phyloP scores from a whole-genome alignment of 2,888 invertebrate genomes.

The Camptogramma bilineatum region DNA sequence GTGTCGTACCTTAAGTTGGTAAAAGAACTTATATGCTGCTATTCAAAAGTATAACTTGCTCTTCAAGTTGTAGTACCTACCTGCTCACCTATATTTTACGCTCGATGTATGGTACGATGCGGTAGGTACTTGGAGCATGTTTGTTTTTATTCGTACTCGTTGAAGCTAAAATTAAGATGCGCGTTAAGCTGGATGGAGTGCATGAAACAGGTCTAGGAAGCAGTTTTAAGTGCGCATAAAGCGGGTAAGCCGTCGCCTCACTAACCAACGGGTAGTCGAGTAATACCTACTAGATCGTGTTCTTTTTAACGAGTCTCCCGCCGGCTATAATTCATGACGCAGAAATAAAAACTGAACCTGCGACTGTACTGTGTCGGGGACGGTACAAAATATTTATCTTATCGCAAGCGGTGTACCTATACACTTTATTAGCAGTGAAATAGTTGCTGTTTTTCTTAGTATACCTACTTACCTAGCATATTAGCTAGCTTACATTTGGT shows the following conservation, averaged over 20 bases:
- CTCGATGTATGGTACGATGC: constrained; percentile 28
- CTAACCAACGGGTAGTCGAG: constrained; percentile 68
- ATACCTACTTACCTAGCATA: background rate
- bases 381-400: constrained; percentile 51
- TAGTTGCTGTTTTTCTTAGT: constrained; percentile 13
- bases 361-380: constrained; percentile 51
- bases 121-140: constrained; percentile 33
- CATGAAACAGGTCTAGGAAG: constrained; percentile 74
- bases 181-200: constrained; percentile 70
- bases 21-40: constrained; percentile 11
- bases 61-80: constrained; percentile 16
- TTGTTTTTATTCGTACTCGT: constrained; percentile 62
- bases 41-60: constrained; percentile 16
- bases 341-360: constrained; percentile 70
- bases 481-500: background rate
- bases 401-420: constrained; percentile 37
- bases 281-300: constrained; percentile 71
- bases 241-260: constrained; percentile 68
- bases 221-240: constrained; percentile 80
- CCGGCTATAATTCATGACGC: constrained; percentile 68
- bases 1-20: constrained; percentile 17
- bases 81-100: constrained; percentile 12
- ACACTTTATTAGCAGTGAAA: constrained; percentile 33
- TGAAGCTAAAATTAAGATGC: constrained; percentile 74
- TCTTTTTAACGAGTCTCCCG: constrained; percentile 77